phyloP scores from a whole-genome alignment of 2,888 invertebrate genomes.

The Erebia epiphron region DNA sequence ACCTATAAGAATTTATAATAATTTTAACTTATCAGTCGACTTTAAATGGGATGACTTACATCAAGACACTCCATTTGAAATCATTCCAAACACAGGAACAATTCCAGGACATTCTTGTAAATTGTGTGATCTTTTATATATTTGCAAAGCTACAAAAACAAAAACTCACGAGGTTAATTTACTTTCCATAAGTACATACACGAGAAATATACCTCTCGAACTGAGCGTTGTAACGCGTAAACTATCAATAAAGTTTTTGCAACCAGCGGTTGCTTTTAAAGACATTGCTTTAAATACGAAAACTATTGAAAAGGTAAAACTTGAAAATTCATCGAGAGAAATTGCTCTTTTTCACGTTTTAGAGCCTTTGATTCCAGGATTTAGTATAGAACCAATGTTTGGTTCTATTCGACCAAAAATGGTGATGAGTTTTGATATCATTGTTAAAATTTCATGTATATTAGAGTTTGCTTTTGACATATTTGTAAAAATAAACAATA shows the following conservation, averaged over 20 bases:
- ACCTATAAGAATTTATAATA: constrained; percentile 64
- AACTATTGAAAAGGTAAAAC: constrained; percentile 66
- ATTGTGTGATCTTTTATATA: constrained; percentile 65
- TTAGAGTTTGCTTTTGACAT: constrained; percentile 69
- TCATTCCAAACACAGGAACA: constrained; percentile 60
- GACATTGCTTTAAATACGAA: constrained; percentile 71
- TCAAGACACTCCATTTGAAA: constrained; percentile 67
- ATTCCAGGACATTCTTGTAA: constrained; percentile 60
- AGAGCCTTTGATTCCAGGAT: constrained; percentile 72
- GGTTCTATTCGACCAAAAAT: constrained; percentile 80
- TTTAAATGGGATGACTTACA: constrained; percentile 62
- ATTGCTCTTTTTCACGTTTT: constrained; percentile 76
- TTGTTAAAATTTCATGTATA: constrained; percentile 68
- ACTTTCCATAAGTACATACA: constrained; percentile 49
- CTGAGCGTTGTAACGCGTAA: constrained; percentile 66
- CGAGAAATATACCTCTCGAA: constrained; percentile 58
- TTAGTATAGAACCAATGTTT: constrained; percentile 74
- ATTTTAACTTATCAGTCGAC: constrained; percentile 61
- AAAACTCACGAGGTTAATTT: constrained; percentile 68
- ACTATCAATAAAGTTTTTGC: constrained; percentile 69
- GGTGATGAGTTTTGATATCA: constrained; percentile 72
- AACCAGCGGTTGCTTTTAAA: constrained; percentile 62
- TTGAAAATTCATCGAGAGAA: constrained; percentile 81
- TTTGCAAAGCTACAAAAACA: constrained; percentile 63
- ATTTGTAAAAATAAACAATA: constrained; percentile 69